Percentiles rank a stretch among this genome's conserved stretches.
Conservation (phyloP, 1,140 invertebrate species). For the Teleogryllus occipitalis region DNA sequence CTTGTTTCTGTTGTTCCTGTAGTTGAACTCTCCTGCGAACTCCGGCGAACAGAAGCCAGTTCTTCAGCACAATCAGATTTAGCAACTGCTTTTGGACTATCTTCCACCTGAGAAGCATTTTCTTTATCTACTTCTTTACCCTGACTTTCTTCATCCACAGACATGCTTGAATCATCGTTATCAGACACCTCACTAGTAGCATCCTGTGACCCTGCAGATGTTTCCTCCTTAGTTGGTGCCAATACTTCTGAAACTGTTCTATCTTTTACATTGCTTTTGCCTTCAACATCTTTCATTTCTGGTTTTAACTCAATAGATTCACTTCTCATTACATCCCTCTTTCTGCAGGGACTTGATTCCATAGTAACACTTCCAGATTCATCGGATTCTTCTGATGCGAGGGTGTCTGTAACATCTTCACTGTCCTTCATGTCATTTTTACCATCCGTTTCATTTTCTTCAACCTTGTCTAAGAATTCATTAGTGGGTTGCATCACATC, state of each 20-base stretch:
- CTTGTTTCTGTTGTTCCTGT: constrained; percentile 30
- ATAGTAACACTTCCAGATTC: neutral
- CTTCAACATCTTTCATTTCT: neutral
- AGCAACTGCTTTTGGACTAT: too few species aligned
- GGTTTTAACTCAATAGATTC: neutral
- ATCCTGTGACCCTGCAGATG: neutral
- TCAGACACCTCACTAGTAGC: constrained; percentile 4
- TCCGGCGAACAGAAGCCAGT: constrained; percentile 32
- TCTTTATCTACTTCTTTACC: constrained; percentile 30
- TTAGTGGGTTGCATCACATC: neutral
- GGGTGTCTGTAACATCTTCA: constrained; percentile 2
- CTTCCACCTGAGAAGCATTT: neutral
- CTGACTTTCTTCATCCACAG: constrained; percentile 20
- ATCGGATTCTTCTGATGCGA: neutral
- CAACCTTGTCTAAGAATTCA: neutral
- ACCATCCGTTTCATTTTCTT: neutral
- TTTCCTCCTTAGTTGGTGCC: neutral
- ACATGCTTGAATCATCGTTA: constrained; percentile 4
- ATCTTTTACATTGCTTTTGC: neutral
- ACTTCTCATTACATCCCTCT: neutral
- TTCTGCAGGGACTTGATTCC: neutral
- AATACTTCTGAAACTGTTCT: neutral
- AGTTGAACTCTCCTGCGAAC: constrained; percentile 39
- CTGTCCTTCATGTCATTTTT: neutral
- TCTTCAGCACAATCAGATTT: constrained; percentile 24